Evolutionary conservation across 1,140 invertebrate species (phyloP).

Genomic region (Lepidurus arcticus): DNA sequence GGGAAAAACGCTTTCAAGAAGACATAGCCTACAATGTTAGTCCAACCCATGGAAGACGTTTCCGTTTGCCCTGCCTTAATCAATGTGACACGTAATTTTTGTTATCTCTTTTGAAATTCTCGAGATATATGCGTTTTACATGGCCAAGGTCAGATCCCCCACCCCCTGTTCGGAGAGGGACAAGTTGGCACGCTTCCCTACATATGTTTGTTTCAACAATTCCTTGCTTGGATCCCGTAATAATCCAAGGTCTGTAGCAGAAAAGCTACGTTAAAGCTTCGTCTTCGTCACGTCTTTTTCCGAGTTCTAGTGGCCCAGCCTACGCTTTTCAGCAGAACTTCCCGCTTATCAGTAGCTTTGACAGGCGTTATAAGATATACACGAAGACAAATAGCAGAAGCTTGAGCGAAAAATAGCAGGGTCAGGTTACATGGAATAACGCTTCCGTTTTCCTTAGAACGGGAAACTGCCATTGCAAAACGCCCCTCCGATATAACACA

Average conservation of each 20-base stretch:
- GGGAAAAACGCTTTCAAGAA: not conserved
- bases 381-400: too few relatives aligned
- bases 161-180: not conserved
- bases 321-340: not conserved
- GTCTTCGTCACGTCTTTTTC: not conserved
- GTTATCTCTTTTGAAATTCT: not conserved
- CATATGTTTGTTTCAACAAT: conserved; percentile 24
- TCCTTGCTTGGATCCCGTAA: not conserved
- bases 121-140: not conserved
- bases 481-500: not conserved
- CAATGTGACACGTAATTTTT: not conserved
- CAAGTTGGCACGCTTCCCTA: conserved; percentile 5
- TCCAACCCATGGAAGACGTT: not conserved
- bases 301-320: not conserved
- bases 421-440: too few relatives aligned
- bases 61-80: not conserved
- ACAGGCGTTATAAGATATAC: too few relatives aligned
- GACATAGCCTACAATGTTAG: not conserved
- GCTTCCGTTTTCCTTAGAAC: not conserved
- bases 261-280: not conserved
- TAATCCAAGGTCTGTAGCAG: not conserved
- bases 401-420: too few relatives aligned
- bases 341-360: not conserved
- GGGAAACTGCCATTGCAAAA: not conserved
- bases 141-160: conserved; percentile 23